A percentile compares a stretch with the other conserved stretches of the same genome.
phyloP scores from a whole-genome alignment of 2,113 vertebrate species.

The Toxostoma redivivum region DNA sequence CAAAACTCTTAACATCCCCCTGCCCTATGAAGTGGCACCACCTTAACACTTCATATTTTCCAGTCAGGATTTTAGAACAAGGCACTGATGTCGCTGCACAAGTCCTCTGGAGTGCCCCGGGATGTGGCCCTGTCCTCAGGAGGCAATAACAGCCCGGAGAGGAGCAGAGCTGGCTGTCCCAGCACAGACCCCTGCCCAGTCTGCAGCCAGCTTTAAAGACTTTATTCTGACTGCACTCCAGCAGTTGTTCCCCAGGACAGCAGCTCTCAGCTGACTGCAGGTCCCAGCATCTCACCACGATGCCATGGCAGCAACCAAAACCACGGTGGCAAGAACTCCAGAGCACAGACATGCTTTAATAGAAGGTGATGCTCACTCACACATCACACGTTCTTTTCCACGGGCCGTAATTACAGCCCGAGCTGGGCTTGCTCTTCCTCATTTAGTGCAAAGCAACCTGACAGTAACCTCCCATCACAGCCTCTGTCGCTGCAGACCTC shows the following conservation, averaged over 20 bases:
- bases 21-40: accelerated
- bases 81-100: accelerated
- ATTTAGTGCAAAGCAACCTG: neutral
- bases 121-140: neutral
- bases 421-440: neutral
- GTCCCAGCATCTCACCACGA: neutral
- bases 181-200: neutral
- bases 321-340: neutral
- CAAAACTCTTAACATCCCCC: neutral
- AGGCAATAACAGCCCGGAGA: neutral
- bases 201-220: neutral
- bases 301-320: neutral
- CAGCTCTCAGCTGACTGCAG: neutral
- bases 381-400: neutral
- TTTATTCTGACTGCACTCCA: neutral
- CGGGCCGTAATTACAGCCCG: neutral
- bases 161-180: neutral
- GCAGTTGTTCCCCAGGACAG: accelerated
- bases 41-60: neutral
- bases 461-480: neutral
- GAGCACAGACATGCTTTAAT: accelerated
- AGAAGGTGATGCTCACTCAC: neutral
- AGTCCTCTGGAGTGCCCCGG: neutral
- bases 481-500: neutral
- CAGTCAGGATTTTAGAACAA: neutral